phyloP scores from a whole-genome alignment of 2,113 vertebrate genomes.

The Phrynosoma blainvillii region DNA sequence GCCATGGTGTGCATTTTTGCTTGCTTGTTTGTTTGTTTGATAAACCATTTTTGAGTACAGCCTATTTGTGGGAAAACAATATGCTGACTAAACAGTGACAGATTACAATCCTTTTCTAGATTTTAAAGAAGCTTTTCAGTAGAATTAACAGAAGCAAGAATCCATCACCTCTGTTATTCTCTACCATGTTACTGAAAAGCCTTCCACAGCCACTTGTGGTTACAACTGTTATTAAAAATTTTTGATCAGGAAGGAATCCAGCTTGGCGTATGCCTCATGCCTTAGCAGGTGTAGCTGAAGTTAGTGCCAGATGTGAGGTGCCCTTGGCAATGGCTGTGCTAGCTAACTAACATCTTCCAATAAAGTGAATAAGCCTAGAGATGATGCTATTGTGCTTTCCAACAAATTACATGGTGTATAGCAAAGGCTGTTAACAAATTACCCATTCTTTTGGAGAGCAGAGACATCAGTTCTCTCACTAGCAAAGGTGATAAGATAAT shows the following conservation, averaged over 20 bases:
- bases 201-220: not conserved
- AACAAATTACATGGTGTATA: conserved; percentile 23
- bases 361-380: not conserved
- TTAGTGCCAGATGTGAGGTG: not conserved
- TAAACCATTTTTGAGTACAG: too few species aligned
- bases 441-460: not conserved
- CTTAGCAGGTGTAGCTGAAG: conserved; percentile 7
- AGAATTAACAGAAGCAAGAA: not conserved
- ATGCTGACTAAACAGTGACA: too few species aligned
- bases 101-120: not conserved
- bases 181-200: not conserved
- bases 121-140: not conserved
- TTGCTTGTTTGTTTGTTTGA: too few species aligned
- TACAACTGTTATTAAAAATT: conserved; percentile 16
- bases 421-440: not conserved
- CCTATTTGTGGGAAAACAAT: too few species aligned
- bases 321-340: not conserved
- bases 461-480: conserved; percentile 20
- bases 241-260: conserved; percentile 10
- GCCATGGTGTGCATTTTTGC: too few species aligned
- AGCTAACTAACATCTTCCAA: not conserved
- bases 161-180: not conserved
- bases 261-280: not conserved
- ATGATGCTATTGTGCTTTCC: not conserved
- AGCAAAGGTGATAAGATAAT: conserved; percentile 19